phyloP scores from a whole-genome alignment of 2,888 invertebrate species.

The Cantharis rufa region DNA sequence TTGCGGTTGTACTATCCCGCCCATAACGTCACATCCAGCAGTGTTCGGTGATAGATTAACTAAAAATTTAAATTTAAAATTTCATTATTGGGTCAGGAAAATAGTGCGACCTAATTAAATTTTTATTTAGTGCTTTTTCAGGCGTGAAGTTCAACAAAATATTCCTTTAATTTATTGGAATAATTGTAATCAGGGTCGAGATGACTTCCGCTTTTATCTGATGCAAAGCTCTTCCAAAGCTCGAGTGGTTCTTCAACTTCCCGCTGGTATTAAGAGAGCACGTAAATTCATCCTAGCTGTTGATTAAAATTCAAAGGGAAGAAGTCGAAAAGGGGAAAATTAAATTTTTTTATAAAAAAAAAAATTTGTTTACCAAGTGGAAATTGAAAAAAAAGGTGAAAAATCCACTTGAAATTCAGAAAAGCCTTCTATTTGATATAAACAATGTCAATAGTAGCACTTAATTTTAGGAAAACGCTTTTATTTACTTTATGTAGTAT shows the following conservation, averaged over 20 bases:
- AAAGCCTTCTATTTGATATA: not conserved
- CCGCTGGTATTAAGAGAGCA: not conserved
- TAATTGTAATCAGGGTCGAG: not conserved
- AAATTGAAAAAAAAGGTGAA: not conserved
- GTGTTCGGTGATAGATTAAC: conserved; percentile 23
- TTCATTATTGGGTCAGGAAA: not conserved
- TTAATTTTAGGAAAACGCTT: not conserved
- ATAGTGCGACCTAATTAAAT: not conserved
- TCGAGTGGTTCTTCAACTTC: not conserved
- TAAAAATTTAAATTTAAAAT: conserved; percentile 30
- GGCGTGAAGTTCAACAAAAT: not conserved
- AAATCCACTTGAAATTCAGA: not conserved
- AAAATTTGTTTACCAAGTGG: not conserved
- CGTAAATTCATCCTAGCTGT: not conserved
- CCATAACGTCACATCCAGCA: conserved; percentile 24
- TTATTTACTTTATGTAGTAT: not conserved
- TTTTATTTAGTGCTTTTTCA: not conserved
- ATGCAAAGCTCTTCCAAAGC: not conserved
- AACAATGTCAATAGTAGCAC: not conserved
- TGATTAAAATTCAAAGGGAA: not conserved
- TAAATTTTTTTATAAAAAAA: not conserved
- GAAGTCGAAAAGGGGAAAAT: not conserved
- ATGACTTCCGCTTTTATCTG: not conserved
- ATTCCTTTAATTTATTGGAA: not conserved
- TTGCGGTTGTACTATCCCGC: conserved; percentile 1